Evolutionary conservation across 2,888 invertebrate genomes (phyloP).

Genomic region (Dyspetes luteomarginatus): DNA sequence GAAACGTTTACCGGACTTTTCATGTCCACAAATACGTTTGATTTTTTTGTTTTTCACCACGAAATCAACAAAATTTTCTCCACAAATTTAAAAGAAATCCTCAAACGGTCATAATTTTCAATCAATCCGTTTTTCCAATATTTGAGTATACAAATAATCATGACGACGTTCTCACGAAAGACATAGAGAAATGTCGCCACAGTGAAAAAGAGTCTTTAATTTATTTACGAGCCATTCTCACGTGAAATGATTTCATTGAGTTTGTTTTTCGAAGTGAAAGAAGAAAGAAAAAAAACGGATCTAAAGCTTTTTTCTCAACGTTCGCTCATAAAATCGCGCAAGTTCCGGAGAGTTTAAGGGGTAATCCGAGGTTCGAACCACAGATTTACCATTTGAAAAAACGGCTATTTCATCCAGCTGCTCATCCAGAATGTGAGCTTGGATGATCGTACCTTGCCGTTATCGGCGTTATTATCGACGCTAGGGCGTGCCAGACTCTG

Average conservation of each 20-base stretch:
- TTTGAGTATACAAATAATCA: not conserved
- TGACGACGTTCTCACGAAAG: not conserved
- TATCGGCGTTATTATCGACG: conserved; percentile 81
- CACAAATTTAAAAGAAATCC: no score
- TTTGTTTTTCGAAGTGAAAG: no score
- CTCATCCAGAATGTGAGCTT: conserved; percentile 88
- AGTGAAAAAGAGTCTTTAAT: not conserved
- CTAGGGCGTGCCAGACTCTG: conserved; percentile 81
- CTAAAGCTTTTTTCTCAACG: no score
- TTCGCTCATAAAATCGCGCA: no score
- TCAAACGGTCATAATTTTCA: not conserved
- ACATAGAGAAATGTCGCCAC: not conserved
- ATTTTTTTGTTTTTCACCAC: no score
- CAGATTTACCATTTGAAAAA: conserved; percentile 51
- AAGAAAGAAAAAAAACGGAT: no score
- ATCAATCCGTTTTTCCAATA: not conserved
- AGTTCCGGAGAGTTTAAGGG: not conserved
- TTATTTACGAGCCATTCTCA: no score
- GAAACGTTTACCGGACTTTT: no score
- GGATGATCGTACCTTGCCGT: conserved; percentile 88
- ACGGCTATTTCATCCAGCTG: conserved; percentile 86
- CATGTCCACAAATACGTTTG: no score
- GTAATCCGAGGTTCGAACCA: conserved; percentile 25
- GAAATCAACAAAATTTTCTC: no score
- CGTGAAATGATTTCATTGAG: no score